These are phyloP conservation scores for Pseudomugil gertrudae DNA, from an alignment of 2,797 vertebrate species.

Conservation along the genomic window DNA sequence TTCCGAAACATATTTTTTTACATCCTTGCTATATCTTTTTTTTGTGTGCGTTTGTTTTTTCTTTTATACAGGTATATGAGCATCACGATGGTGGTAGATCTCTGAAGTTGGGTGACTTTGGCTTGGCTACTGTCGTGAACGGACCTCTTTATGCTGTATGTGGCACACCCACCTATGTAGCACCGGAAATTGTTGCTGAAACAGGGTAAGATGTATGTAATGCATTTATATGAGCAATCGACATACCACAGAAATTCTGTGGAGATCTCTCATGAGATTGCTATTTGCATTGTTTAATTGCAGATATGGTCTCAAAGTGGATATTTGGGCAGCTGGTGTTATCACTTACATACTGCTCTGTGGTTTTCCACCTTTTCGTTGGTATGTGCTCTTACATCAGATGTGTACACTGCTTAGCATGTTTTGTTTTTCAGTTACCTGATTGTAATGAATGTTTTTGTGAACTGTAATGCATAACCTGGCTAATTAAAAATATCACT, in stretches of 20 bases:
- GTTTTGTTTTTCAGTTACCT: background rate
- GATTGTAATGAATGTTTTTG: background rate
- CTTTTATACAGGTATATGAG: constrained; percentile 88
- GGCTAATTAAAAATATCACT: background rate
- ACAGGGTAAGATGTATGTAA: constrained; percentile 84
- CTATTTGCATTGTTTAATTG: constrained; percentile 4
- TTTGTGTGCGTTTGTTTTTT: too few relatives aligned
- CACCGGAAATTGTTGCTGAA: constrained; percentile 96
- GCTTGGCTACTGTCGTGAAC: constrained; percentile 92
- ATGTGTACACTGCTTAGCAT: background rate
- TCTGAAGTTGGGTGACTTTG: constrained; percentile 95
- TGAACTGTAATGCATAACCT: background rate
- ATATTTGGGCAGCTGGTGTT: constrained; percentile 97
- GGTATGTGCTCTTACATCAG: constrained; percentile 80
- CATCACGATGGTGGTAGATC: constrained; percentile 95
- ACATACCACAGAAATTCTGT: background rate
- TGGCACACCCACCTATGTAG: constrained; percentile 97
- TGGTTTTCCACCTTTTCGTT: constrained; percentile 95
- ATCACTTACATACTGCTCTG: constrained; percentile 97
- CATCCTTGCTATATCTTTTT: too few relatives aligned
- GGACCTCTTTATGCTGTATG: constrained; percentile 94
- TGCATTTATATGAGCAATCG: background rate
- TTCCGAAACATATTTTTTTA: background rate
- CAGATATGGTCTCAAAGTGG: constrained; percentile 96
- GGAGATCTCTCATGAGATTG: background rate